A percentile compares a stretch with the other conserved stretches of the same genome.
phyloP scores from a whole-genome alignment of 2,113 vertebrate species.

The Prochilodus magdalenae region DNA sequence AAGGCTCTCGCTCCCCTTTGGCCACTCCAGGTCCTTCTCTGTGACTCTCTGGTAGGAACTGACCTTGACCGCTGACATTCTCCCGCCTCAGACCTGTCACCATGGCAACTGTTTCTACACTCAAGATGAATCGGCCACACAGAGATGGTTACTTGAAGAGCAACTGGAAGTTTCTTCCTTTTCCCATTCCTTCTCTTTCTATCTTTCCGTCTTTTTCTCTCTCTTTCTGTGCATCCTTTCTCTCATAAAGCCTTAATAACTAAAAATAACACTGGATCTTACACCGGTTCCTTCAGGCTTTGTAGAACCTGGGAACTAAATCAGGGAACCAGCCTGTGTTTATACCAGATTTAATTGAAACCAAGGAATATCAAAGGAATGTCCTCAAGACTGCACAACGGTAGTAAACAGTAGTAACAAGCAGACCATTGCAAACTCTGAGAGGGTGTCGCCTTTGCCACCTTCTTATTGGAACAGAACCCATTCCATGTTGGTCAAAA shows the following conservation, averaged over 20 bases:
- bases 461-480: no score
- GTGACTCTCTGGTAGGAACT: constrained; percentile 51
- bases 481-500: no score
- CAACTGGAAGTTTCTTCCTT: constrained; percentile 65
- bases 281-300: no score
- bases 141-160: constrained; percentile 71
- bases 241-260: not conserved
- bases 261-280: no score
- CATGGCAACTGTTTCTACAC: constrained; percentile 76
- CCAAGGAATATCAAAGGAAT: no score
- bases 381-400: no score
- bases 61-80: constrained; percentile 62
- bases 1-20: constrained; percentile 26
- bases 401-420: no score
- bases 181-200: constrained; percentile 34
- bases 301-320: no score
- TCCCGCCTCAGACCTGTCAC: constrained; percentile 67
- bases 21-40: constrained; percentile 43
- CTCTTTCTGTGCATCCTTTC: not conserved
- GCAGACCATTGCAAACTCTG: no score
- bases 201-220: not conserved
- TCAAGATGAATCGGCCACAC: constrained; percentile 72
- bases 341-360: no score
- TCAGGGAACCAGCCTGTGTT: no score
- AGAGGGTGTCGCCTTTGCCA: no score